Evolutionary conservation across 2,888 invertebrate genomes (phyloP).

Genomic region (Sphaerophoria taeniata): DNA sequence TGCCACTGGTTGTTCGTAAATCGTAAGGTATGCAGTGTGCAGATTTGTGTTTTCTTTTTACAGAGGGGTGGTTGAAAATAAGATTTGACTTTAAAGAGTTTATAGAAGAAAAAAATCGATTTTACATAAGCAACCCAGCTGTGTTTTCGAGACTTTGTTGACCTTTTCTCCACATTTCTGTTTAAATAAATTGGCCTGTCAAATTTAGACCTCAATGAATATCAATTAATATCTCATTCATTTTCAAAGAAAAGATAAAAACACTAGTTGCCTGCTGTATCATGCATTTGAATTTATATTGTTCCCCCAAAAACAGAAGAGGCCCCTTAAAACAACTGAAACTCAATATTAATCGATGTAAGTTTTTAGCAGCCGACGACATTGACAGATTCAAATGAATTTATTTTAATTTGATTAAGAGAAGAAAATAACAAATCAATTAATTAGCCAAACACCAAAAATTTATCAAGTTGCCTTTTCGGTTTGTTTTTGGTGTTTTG

Average conservation of each 20-base stretch:
- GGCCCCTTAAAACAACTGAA: slow-evolving; percentile 28
- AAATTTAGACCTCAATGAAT: slow-evolving; percentile 37
- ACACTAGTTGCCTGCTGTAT: neutral
- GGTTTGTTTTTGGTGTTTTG: neutral
- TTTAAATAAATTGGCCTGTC: slow-evolving; percentile 51
- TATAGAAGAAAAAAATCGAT: neutral
- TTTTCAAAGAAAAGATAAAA: slow-evolving; percentile 37
- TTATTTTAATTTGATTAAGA: slow-evolving; percentile 62
- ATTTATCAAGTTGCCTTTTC: slow-evolving; percentile 45
- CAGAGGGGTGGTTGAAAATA: too few relatives aligned
- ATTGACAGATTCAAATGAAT: slow-evolving; percentile 60
- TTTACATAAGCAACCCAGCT: neutral
- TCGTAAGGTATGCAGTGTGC: too few relatives aligned
- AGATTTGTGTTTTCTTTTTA: too few relatives aligned
- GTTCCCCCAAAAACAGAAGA: slow-evolving; percentile 2
- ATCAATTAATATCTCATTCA: slow-evolving; percentile 66
- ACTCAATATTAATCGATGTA: slow-evolving; percentile 57
- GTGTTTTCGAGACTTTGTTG: too few relatives aligned
- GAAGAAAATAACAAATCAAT: slow-evolving; percentile 63
- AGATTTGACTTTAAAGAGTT: too few relatives aligned
- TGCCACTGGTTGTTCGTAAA: slow-evolving; percentile 6
- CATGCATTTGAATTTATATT: neutral
- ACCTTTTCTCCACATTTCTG: slow-evolving; percentile 38
- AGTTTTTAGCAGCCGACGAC: slow-evolving; percentile 50
- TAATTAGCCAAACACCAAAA: slow-evolving; percentile 62